Evolutionary conservation across 1,140 invertebrate genomes (phyloP), one percentile per base, ranked within the genome.

Genomic region (Temnothorax longispinosus): DNA sequence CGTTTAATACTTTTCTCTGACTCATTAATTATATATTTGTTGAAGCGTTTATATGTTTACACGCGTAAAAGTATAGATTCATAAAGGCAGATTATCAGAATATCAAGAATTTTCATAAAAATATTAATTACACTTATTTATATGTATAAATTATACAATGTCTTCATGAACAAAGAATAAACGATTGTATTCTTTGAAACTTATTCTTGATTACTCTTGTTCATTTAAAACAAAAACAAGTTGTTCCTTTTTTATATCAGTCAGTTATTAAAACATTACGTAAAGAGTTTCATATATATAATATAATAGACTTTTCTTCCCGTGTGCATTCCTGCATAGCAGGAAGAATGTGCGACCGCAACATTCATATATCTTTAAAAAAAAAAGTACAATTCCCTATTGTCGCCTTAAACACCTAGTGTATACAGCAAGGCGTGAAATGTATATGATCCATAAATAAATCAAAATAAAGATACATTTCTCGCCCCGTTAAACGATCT

Each of bases 281-380:
- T 8, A 62, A n/a, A 58, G 4, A 60, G 5, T 60, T 35, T 74
- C 7, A 35, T 35, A 62, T 52, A n/a, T 11, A 58, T 50, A 58
- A n/a, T 11, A 58, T 50, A 58, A 74, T 58, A 62, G 15, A 56
- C 18, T 13, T 54, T 27, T 27, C 54, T 47, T 44, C 10, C n/a
- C 47, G 5, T 85, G 11, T 80, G 60, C 41, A 64, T 27, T 69
- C 65, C 18, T 74, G 11, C 41, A 60, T 41, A 76, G 13, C 27
- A 88, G 15, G 41, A 86, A 71, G n/a, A 67, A 62, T 90, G 86
- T 86, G 81, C 80, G 52, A 78, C 18, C 50, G 58, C 47, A 32
- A 65, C 35, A 13, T 35, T 60, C 2, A 38, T 5, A 32, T 32
- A 5, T 78, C 32, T 56, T 21, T 44, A 47, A 18, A 72, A 52